Evolutionary conservation across 2,113 vertebrate species (phyloP).

Genomic region (Fulica atra): DNA sequence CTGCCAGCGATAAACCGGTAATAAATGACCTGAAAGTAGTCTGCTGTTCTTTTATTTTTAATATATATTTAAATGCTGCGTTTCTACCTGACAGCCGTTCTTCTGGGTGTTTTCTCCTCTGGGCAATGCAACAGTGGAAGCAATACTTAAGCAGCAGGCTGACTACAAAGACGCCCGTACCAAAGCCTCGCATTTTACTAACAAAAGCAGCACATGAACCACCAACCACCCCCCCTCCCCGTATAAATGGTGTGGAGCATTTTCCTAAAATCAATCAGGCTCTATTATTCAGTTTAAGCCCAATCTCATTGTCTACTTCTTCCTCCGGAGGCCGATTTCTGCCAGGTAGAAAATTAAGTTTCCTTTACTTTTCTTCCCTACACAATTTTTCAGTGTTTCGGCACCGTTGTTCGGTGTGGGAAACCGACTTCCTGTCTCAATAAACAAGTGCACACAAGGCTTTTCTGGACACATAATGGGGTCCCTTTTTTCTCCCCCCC

Average conservation of each 20-base stretch:
- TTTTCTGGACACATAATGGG: conserved; percentile 80
- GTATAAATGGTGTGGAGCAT: conserved; percentile 22
- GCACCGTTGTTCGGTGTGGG: conserved; percentile 88
- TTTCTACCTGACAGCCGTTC: conserved; percentile 14
- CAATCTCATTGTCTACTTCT: conserved; percentile 71
- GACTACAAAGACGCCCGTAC: conserved; percentile 15
- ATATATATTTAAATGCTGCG: neutral
- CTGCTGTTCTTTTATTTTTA: neutral
- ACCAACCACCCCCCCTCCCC: neutral
- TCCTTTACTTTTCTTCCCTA: conserved; percentile 73
- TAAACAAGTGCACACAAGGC: conserved; percentile 79
- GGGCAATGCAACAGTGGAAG: neutral
- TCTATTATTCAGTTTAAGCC: conserved; percentile 63
- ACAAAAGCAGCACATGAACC: conserved; percentile 70
- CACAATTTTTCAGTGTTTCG: conserved; percentile 79
- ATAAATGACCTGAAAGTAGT: neutral
- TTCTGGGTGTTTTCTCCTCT: neutral
- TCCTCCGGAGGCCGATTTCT: conserved; percentile 75
- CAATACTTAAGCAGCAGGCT: neutral
- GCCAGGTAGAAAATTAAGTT: conserved; percentile 85
- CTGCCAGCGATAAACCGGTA: neutral
- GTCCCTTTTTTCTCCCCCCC: neutral
- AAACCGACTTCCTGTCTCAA: conserved; percentile 88
- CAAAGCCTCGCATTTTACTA: conserved; percentile 38
- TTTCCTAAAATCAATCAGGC: conserved; percentile 76